Evolutionary conservation across 2,797 vertebrate genomes (phyloP), one percentile per base, ranked within the genome.

Genomic region (Mus minutoides): DNA sequence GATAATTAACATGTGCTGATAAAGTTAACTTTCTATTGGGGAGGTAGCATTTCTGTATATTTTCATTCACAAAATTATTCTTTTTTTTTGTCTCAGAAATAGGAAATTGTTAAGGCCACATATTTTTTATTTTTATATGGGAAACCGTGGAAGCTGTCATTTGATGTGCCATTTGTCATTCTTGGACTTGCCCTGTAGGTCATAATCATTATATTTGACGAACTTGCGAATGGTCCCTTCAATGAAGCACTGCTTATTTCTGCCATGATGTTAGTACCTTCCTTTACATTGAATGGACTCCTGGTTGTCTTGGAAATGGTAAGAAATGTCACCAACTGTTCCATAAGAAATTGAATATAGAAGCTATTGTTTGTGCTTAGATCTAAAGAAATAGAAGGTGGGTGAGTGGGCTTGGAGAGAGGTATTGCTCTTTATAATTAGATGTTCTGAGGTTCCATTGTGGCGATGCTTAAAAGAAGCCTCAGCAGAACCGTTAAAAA

Each of bases 201-300:
- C 54, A 19, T 85, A 1, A 0, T 0, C 11, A 4, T 46, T 10
- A 0, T 43, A 0, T 0, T 85, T 0, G 4, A 7, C 6, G 17
- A 71, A 26, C 0, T 71, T 40, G 0, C 26, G 7, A 0, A 3
- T 0, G 0, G 0, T 2, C 0, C 1, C 0, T 21, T 40, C 0
- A 0, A 0, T 2, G 0, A 29, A 46, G 5, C 3, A 17, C 0
- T 2, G 31, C 2, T 80, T 0, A 46, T 98, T 49, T 0, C 11
- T 10, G 19, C 3, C 67, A 96, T 97, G 79, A 0, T 78, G n/a
- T 60, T 98, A 29, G 0, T 97, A n/a, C 98, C 98, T 0, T 0
- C 60, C 2, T 91, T 92, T 40, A 92, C 97, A 3, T 9, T 97
- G 78, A 0, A 67, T 67, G 75, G 1, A 6, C 46, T 98, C 19